Percentiles rank a stretch among this genome's conserved stretches.
phyloP scores from a whole-genome alignment of 1,140 invertebrate species.

The Bombus huntii region DNA sequence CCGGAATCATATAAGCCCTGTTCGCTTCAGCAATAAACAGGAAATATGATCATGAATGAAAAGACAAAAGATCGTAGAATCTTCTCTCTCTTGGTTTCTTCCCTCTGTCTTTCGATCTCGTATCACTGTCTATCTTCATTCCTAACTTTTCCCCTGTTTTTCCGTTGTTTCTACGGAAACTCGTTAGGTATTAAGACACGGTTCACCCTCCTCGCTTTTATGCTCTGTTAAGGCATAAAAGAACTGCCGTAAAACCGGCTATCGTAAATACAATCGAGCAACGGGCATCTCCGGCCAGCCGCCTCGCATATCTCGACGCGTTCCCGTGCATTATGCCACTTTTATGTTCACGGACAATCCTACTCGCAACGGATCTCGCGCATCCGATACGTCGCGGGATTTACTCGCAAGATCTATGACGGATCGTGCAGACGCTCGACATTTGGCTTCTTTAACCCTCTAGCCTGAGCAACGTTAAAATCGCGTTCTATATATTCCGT shows the following conservation, averaged over 20 bases:
- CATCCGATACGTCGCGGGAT: slow-evolving; percentile 3
- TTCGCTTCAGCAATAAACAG: slow-evolving; percentile 53
- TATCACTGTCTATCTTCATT: slow-evolving; percentile 1
- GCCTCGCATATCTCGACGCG: slow-evolving; percentile 6
- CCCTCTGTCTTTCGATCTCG: background rate
- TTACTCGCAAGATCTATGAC: slow-evolving; percentile 12
- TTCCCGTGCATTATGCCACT: slow-evolving; percentile 28
- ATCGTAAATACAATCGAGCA: slow-evolving; percentile 64
- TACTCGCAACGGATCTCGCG: background rate
- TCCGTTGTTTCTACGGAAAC: slow-evolving; percentile 51
- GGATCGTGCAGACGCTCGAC: background rate
- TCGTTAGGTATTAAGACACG: slow-evolving; percentile 63
- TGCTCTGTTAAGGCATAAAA: slow-evolving; percentile 51
- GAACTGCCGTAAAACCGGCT: slow-evolving; percentile 62
- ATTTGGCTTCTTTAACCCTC: background rate
- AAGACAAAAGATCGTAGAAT: slow-evolving; percentile 37
- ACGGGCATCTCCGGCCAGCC: background rate
- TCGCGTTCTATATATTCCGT: too few relatives aligned
- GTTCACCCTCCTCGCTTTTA: slow-evolving; percentile 29
- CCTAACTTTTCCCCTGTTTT: slow-evolving; percentile 16
- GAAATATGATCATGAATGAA: slow-evolving; percentile 45
- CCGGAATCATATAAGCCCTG: slow-evolving; percentile 42
- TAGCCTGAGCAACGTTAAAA: too few relatives aligned
- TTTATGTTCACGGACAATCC: slow-evolving; percentile 33
- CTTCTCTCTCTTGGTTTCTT: background rate